Percentiles rank a stretch among this genome's conserved stretches.
Conservation (phyloP, 2,888 invertebrate genomes). For the Peribatodes rhomboidaria region DNA sequence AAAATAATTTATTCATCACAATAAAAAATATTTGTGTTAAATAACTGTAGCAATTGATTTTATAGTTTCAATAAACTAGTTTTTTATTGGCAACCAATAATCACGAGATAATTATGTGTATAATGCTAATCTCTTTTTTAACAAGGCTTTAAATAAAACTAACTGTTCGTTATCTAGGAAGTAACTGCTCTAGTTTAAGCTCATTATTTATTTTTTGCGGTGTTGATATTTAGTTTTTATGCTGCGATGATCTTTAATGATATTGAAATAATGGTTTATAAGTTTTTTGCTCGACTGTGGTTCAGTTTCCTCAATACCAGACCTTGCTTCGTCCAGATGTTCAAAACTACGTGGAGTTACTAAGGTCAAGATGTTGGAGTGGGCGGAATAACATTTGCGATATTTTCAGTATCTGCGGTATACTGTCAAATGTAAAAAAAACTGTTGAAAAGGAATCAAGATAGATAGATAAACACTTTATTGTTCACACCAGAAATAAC, state of each 20-base stretch:
- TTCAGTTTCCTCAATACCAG: conserved; percentile 77
- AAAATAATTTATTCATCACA: conserved; percentile 10
- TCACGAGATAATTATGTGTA: conserved; percentile 38
- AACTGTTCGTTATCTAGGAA: conserved; percentile 73
- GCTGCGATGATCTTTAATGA: conserved; percentile 71
- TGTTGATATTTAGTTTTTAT: conserved; percentile 47
- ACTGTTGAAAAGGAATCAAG: no score
- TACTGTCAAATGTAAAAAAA: no score
- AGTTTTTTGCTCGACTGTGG: conserved; percentile 67
- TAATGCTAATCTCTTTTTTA: conserved; percentile 55
- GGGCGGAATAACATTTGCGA: conserved; percentile 4
- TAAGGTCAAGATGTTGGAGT: conserved; percentile 54
- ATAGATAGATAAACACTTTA: no score
- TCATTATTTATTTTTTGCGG: conserved; percentile 56
- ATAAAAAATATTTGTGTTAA: conserved; percentile 34
- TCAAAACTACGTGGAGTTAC: conserved; percentile 59
- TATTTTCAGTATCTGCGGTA: background rate
- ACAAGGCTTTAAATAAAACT: conserved; percentile 45
- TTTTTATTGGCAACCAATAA: conserved; percentile 47
- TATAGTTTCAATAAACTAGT: conserved; percentile 41
- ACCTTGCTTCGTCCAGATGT: conserved; percentile 81
- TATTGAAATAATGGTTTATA: conserved; percentile 71
- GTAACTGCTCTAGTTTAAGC: conserved; percentile 66
- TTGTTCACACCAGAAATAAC: no score
- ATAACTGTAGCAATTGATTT: conserved; percentile 45